phyloP scores from a whole-genome alignment of 2,113 vertebrate genomes.

The Calidris pugnax region DNA sequence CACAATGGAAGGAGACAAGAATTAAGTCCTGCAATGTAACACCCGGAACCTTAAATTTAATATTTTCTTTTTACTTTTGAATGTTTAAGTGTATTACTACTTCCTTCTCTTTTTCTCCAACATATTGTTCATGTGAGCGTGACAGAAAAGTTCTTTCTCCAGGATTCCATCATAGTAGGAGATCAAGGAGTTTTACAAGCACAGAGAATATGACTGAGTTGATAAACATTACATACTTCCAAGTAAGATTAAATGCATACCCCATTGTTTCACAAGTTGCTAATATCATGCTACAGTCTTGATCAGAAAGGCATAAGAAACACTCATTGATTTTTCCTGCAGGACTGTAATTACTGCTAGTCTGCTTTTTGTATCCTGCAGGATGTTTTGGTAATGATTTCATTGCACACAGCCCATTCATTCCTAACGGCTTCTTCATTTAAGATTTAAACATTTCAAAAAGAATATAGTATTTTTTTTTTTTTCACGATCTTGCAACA shows the following conservation, averaged over 20 bases:
- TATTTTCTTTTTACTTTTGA: background rate
- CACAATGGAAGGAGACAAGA: background rate
- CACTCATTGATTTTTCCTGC: slow-evolving; percentile 13
- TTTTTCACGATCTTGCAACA: background rate
- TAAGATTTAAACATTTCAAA: background rate
- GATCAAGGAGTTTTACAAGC: background rate
- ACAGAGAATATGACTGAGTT: background rate
- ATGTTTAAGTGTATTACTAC: background rate
- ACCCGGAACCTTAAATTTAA: background rate
- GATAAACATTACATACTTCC: background rate
- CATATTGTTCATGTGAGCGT: background rate
- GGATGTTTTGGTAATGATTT: background rate
- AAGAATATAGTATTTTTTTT: background rate
- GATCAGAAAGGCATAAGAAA: background rate
- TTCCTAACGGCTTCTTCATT: background rate
- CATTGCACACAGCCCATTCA: background rate
- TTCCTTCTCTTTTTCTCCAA: background rate
- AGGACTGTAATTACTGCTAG: background rate
- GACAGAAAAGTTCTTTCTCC: background rate
- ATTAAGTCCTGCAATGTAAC: background rate
- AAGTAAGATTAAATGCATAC: background rate
- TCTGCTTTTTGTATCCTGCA: background rate
- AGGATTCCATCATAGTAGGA: background rate
- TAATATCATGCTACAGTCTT: background rate
- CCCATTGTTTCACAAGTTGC: background rate